phyloP scores from a whole-genome alignment of 2,888 invertebrate species.

The Hetaerina titia region DNA sequence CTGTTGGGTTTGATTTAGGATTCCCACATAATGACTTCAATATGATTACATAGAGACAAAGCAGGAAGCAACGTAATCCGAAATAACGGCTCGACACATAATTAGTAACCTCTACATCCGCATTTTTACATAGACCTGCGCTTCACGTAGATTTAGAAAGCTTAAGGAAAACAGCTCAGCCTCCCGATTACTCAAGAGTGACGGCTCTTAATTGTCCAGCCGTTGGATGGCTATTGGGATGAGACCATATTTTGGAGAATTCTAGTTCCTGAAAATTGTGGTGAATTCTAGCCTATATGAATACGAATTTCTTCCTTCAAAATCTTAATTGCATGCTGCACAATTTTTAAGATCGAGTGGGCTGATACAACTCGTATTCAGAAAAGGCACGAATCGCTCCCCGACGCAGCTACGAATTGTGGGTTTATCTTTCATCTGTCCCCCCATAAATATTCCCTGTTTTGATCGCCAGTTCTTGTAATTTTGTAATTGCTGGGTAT shows the following conservation, averaged over 20 bases:
- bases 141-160: too few species aligned
- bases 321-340: slow-evolving; percentile 27
- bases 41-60: background rate
- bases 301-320: background rate
- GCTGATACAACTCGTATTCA: background rate
- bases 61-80: background rate
- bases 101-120: too few species aligned
- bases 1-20: background rate
- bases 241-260: background rate
- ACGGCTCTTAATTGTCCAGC: background rate
- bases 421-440: slow-evolving; percentile 10
- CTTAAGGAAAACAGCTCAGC: too few species aligned
- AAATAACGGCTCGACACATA: too few species aligned
- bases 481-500: slow-evolving; percentile 50
- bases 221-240: background rate
- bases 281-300: background rate
- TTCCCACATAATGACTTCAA: background rate
- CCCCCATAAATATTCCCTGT: background rate
- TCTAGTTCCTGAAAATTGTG: background rate
- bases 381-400: background rate
- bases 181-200: background rate
- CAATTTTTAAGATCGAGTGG: background rate
- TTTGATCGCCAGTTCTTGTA: slow-evolving; percentile 35
- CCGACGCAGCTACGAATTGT: background rate
- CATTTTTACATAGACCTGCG: too few species aligned